Conservation (phyloP, 2,797 vertebrate species). For the Scolopax bukidnonensis region DNA sequence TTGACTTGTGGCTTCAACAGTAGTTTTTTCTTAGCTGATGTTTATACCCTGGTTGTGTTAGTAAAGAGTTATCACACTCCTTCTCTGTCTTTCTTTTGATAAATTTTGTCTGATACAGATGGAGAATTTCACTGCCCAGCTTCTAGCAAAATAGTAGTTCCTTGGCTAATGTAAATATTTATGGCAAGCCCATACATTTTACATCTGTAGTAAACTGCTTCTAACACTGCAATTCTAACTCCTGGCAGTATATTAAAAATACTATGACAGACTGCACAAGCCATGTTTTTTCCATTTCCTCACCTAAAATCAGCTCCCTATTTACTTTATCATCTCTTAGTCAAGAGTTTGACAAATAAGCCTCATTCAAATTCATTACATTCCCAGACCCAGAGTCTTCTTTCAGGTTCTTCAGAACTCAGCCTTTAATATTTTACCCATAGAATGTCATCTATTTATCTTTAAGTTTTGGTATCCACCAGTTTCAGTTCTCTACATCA, state of each 20-base stretch:
- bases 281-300: background rate
- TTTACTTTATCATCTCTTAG: background rate
- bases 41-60: background rate
- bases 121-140: background rate
- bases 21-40: background rate
- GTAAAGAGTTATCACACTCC: background rate
- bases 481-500: background rate
- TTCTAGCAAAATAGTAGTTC: background rate
- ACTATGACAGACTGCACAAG: background rate
- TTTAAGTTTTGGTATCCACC: background rate
- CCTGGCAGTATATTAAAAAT: background rate
- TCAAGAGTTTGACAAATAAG: background rate
- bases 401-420: background rate
- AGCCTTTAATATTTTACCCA: accelerated
- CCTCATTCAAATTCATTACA: background rate
- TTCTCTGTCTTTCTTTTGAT: background rate
- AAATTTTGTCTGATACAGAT: background rate
- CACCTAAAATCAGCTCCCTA: background rate
- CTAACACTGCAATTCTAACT: background rate
- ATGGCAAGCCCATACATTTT: background rate
- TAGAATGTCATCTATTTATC: background rate
- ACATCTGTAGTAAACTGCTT: background rate
- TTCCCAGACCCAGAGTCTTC: background rate
- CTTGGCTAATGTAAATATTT: background rate
- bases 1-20: background rate